These are phyloP conservation scores for Listrodromus nycthemerus DNA, from an alignment of 2,888 invertebrate species.

Conservation along the genomic window DNA sequence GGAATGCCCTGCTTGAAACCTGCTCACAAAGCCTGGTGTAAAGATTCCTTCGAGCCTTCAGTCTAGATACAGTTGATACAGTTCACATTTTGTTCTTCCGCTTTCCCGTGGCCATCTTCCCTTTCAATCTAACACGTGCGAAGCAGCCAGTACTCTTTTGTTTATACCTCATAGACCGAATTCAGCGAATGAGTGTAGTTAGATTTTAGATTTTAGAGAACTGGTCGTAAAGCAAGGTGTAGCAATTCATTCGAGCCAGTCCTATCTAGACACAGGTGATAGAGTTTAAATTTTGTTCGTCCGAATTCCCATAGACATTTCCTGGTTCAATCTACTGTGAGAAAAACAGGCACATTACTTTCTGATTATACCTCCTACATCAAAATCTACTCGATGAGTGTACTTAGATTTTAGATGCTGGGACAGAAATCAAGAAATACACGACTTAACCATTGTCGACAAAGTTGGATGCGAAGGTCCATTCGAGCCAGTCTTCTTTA, in stretches of 20 bases:
- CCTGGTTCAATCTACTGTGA: neutral
- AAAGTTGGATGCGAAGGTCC: conserved; percentile 70
- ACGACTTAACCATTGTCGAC: neutral
- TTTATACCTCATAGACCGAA: too few relatives aligned
- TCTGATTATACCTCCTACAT: too few relatives aligned
- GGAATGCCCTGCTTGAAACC: neutral
- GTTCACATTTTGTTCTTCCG: neutral
- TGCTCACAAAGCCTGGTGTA: conserved; percentile 45
- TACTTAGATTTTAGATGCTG: neutral
- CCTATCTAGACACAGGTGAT: neutral
- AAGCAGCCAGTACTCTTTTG: too few relatives aligned
- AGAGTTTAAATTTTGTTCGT: conserved; percentile 60
- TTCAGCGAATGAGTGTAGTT: neutral
- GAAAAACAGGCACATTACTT: too few relatives aligned
- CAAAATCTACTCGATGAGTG: neutral
- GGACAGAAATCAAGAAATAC: neutral
- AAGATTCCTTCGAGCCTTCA: conserved; percentile 74
- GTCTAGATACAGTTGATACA: neutral
- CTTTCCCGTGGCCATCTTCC: too few relatives aligned
- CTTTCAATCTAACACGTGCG: neutral
- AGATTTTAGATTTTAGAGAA: neutral
- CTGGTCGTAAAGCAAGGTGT: too few relatives aligned
- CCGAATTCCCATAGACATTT: too few relatives aligned
- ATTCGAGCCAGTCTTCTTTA: conserved; percentile 64
- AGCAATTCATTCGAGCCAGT: too few relatives aligned